Percentiles rank a stretch among this genome's conserved stretches.
These are phyloP conservation scores for Parauchenoglanis punctatus DNA, from an alignment of 2,797 vertebrate species.

Conservation along the genomic window DNA sequence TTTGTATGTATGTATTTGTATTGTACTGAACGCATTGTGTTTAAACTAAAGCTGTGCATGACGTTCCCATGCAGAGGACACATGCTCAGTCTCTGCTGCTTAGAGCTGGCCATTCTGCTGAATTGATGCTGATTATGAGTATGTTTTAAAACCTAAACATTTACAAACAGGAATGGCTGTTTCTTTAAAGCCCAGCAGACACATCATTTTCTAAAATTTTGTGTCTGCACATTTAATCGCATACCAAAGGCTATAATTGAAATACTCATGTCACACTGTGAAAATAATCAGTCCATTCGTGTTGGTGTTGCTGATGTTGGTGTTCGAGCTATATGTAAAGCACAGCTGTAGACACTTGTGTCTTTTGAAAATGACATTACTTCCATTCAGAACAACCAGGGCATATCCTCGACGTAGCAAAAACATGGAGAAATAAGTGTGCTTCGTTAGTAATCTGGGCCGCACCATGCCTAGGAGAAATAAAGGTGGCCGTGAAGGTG, in stretches of 20 bases:
- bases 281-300: neutral
- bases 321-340: neutral
- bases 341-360: neutral
- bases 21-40: neutral
- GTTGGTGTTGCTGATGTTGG: neutral
- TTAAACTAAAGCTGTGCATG: neutral
- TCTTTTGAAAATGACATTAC: neutral
- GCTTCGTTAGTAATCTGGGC: neutral
- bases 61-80: too few species aligned
- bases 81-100: neutral
- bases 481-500: neutral
- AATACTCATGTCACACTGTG: neutral
- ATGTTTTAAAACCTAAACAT: neutral
- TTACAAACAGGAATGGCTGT: neutral
- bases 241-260: neutral
- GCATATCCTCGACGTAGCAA: neutral
- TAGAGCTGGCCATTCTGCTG: neutral
- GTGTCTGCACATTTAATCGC: neutral
- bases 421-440: neutral
- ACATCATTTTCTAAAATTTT: neutral
- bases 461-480: neutral
- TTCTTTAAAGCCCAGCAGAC: neutral
- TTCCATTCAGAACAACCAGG: neutral
- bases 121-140: neutral
- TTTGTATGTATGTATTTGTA: too few species aligned